Conservation (phyloP, 2,888 invertebrate genomes). For the Andrena bucephala region DNA sequence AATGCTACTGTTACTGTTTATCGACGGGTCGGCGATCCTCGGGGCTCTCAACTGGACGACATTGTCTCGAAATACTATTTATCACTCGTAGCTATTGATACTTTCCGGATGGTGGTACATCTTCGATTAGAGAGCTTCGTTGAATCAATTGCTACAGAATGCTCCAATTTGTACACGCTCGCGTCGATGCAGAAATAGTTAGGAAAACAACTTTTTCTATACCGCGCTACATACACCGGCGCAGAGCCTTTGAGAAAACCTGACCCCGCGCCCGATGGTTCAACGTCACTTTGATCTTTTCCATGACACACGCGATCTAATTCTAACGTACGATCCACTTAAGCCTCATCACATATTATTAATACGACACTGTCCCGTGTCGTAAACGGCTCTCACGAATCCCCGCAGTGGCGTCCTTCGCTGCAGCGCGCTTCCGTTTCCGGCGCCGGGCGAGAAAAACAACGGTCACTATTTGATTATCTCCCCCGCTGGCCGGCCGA, state of each 20-base stretch:
- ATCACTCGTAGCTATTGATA: not conserved
- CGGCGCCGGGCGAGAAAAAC: slow-evolving; percentile 33
- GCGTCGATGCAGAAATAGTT: no score
- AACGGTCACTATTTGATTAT: slow-evolving; percentile 30
- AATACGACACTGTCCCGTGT: slow-evolving; percentile 8
- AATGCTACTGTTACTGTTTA: slow-evolving; percentile 36
- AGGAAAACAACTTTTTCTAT: no score
- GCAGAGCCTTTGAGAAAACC: not conserved
- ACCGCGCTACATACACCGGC: no score
- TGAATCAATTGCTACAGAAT: no score
- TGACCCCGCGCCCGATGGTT: slow-evolving; percentile 7
- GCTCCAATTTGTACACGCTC: no score
- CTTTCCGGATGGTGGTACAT: no score
- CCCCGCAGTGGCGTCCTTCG: not conserved
- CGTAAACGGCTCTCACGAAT: not conserved
- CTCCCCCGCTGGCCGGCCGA: slow-evolving; percentile 1
- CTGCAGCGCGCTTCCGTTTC: not conserved
- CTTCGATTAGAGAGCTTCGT: no score
- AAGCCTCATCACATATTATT: slow-evolving; percentile 29
- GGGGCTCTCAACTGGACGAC: not conserved
- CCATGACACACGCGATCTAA: slow-evolving; percentile 8
- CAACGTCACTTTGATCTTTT: slow-evolving; percentile 1
- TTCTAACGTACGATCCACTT: slow-evolving; percentile 23
- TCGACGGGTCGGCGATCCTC: not conserved
- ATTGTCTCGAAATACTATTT: not conserved